Evolutionary conservation across 2,113 vertebrate genomes (phyloP).

Genomic region (Petaurus breviceps): DNA sequence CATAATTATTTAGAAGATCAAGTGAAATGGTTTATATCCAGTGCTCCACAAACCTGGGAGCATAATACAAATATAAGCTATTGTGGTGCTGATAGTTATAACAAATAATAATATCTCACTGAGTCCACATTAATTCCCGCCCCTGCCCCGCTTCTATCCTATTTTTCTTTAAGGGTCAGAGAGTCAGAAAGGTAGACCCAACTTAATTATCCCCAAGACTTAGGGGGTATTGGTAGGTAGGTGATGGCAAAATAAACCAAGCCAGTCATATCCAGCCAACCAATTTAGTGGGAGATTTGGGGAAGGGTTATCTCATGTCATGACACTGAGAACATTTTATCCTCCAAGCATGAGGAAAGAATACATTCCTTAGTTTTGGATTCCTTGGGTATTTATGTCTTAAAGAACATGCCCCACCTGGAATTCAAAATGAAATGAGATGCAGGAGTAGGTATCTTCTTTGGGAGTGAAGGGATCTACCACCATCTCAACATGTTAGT

Average conservation of each 20-base stretch:
- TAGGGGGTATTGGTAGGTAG: not conserved
- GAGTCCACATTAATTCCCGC: not conserved
- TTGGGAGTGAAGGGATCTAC: not conserved
- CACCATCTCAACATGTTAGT: not conserved
- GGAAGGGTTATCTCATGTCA: slow-evolving; percentile 57
- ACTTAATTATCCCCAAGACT: not conserved
- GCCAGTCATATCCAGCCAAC: slow-evolving; percentile 44
- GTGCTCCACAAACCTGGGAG: not conserved
- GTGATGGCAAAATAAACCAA: not conserved
- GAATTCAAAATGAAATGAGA: slow-evolving; percentile 35
- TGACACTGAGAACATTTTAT: slow-evolving; percentile 72
- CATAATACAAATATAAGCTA: not conserved
- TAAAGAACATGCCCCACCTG: slow-evolving; percentile 53
- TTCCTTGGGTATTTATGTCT: slow-evolving; percentile 59
- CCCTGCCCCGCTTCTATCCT: not conserved
- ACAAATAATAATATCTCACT: not conserved
- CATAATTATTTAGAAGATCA: not conserved
- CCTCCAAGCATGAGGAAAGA: slow-evolving; percentile 41
- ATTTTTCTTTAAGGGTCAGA: not conserved
- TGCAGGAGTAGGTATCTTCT: not conserved
- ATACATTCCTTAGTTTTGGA: slow-evolving; percentile 56
- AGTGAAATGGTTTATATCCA: not conserved
- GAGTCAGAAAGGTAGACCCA: slow-evolving; percentile 28
- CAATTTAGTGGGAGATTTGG: slow-evolving; percentile 62
- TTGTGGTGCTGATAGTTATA: not conserved